phyloP scores from a whole-genome alignment of 1,140 invertebrate species.

The Scaptomyza pallida region DNA sequence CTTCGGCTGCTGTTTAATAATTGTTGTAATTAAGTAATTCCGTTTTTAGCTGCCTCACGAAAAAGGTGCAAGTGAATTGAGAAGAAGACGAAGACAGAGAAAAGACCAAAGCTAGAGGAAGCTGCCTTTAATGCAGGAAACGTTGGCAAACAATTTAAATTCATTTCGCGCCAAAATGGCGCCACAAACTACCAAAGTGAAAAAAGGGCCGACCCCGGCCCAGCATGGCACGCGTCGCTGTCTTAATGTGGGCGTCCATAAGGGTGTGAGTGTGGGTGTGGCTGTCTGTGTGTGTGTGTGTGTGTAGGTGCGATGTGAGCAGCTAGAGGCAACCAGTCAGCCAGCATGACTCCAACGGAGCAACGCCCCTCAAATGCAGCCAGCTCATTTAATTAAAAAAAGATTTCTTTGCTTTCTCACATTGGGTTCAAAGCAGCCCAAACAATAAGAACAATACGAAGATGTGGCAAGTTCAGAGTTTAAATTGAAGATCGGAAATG shows the following conservation, averaged over 20 bases:
- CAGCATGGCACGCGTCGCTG: conserved; percentile 16
- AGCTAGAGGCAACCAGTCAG: conserved; percentile 35
- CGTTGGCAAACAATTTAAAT: conserved; percentile 79
- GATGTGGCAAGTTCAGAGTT: background rate
- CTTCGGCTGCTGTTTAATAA: conserved; percentile 72
- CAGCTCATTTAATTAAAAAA: conserved; percentile 81
- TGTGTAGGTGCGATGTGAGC: conserved; percentile 68
- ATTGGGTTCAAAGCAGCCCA: background rate
- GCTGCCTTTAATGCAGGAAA: conserved; percentile 72
- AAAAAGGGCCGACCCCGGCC: conserved; percentile 10
- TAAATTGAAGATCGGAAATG: background rate
- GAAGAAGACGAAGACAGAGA: no score
- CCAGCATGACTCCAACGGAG: conserved; percentile 51
- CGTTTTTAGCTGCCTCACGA: conserved; percentile 46
- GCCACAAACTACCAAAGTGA: conserved; percentile 75
- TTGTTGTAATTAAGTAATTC: conserved; percentile 83
- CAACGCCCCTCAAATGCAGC: conserved; percentile 41
- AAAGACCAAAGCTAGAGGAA: conserved; percentile 53
- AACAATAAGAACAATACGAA: conserved; percentile 7
- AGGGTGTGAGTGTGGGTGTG: conserved; percentile 29
- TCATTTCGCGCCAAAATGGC: conserved; percentile 77
- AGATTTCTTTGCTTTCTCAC: conserved; percentile 55
- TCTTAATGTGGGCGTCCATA: conserved; percentile 18
- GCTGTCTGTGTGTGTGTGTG: conserved; percentile 53
- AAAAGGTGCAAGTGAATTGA: conserved; percentile 42